These are phyloP conservation scores for Coelopa frigida DNA, from an alignment of 1,140 invertebrate species.

Conservation along the genomic window DNA sequence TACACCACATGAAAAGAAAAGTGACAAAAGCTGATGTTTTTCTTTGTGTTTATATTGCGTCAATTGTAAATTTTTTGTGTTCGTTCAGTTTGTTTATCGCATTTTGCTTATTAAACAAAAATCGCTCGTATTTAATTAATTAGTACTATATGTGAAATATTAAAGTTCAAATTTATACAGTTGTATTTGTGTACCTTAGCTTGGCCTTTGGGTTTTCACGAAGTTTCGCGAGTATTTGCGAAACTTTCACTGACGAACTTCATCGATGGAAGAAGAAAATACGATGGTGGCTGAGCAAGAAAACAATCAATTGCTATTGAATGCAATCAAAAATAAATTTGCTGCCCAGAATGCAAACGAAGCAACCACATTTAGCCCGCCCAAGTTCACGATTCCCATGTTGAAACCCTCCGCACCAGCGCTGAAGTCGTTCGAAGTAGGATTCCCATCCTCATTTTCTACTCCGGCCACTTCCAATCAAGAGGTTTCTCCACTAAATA, in stretches of 20 bases:
- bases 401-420: constrained; percentile 2
- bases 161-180: too few species aligned
- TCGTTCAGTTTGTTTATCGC: background rate
- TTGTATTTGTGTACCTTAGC: too few species aligned
- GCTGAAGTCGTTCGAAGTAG: too few species aligned
- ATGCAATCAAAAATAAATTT: constrained; percentile 22
- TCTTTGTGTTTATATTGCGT: background rate
- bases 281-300: too few species aligned
- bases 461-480: constrained; percentile 1
- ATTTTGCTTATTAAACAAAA: constrained; percentile 1
- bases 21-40: background rate
- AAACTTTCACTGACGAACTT: background rate
- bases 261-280: background rate
- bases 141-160: too few species aligned
- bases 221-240: background rate
- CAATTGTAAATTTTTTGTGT: background rate
- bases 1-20: background rate
- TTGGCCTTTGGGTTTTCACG: too few species aligned
- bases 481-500: constrained; percentile 6
- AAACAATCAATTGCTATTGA: constrained; percentile 17
- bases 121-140: background rate
- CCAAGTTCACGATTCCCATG: constrained; percentile 6
- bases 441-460: too few species aligned
- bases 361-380: background rate
- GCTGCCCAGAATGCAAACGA: constrained; percentile 4